These are phyloP conservation scores for Catharus minimus DNA, from an alignment of 2,113 vertebrate species.

Conservation along the genomic window DNA sequence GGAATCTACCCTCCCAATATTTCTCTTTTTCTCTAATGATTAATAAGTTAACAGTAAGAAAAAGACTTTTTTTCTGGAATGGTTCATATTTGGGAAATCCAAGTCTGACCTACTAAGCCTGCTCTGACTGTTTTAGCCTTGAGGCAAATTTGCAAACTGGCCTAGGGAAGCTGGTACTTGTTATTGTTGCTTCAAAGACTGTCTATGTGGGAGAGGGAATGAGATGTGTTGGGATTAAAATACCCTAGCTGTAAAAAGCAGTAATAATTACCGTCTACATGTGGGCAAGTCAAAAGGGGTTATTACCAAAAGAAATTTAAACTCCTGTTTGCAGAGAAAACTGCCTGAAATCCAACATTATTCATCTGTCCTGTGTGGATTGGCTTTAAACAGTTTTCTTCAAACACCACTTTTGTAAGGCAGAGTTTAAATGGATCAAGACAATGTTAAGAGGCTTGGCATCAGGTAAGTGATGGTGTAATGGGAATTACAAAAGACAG, in stretches of 20 bases:
- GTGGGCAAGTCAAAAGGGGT: slow-evolving; percentile 61
- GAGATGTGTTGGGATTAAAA: slow-evolving; percentile 65
- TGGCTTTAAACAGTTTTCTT: slow-evolving; percentile 1
- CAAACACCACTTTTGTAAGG: background rate
- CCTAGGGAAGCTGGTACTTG: slow-evolving; percentile 63
- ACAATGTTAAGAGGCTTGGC: background rate
- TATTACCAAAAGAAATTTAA: slow-evolving; percentile 64
- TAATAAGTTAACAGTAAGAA: slow-evolving; percentile 30
- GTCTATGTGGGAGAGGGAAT: slow-evolving; percentile 61
- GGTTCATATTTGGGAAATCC: slow-evolving; percentile 41
- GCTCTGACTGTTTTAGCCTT: slow-evolving; percentile 45
- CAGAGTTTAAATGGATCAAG: background rate
- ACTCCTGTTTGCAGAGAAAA: slow-evolving; percentile 35
- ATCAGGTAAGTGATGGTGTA: background rate
- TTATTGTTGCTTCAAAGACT: slow-evolving; percentile 67
- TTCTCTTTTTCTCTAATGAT: background rate
- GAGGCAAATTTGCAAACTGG: slow-evolving; percentile 52
- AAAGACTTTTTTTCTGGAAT: background rate
- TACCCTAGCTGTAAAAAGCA: slow-evolving; percentile 63
- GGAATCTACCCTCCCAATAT: background rate
- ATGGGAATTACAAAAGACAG: background rate
- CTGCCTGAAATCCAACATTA: slow-evolving; percentile 34
- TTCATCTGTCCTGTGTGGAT: background rate
- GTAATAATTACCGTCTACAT: slow-evolving; percentile 64
- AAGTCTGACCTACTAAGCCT: slow-evolving; percentile 46